phyloP scores from a whole-genome alignment of 2,113 vertebrate species.

The Dasyprocta punctata region DNA sequence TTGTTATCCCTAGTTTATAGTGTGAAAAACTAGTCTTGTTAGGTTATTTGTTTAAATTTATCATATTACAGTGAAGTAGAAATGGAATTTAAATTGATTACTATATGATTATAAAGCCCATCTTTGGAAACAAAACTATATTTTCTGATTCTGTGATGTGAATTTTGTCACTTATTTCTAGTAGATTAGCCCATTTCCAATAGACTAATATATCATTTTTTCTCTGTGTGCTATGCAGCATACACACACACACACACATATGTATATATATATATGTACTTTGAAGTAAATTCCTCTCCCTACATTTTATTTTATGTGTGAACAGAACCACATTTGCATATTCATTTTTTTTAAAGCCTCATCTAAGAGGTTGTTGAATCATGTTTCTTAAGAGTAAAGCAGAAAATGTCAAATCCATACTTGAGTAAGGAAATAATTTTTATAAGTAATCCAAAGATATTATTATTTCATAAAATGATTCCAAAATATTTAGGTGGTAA shows the following conservation, averaged over 20 bases:
- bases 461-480: background rate
- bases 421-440: conserved; percentile 49
- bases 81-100: background rate
- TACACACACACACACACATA: background rate
- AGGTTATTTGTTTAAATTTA: background rate
- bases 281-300: background rate
- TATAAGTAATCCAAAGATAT: conserved; percentile 58
- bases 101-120: background rate
- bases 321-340: conserved; percentile 27
- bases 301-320: conserved; percentile 18
- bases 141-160: background rate
- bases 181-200: conserved; percentile 23
- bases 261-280: background rate
- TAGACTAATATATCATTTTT: conserved; percentile 25
- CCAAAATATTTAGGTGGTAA: background rate
- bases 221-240: background rate
- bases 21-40: background rate
- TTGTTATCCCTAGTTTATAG: background rate
- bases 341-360: conserved; percentile 60
- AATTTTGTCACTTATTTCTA: conserved; percentile 44
- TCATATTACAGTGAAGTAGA: background rate
- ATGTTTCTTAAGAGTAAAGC: conserved; percentile 46
- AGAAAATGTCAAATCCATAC: conserved; percentile 53
- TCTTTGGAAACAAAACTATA: conserved; percentile 20
- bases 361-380: conserved; percentile 53